Evolutionary conservation across 2,113 vertebrate genomes (phyloP).

Genomic region (Bungarus multicinctus): DNA sequence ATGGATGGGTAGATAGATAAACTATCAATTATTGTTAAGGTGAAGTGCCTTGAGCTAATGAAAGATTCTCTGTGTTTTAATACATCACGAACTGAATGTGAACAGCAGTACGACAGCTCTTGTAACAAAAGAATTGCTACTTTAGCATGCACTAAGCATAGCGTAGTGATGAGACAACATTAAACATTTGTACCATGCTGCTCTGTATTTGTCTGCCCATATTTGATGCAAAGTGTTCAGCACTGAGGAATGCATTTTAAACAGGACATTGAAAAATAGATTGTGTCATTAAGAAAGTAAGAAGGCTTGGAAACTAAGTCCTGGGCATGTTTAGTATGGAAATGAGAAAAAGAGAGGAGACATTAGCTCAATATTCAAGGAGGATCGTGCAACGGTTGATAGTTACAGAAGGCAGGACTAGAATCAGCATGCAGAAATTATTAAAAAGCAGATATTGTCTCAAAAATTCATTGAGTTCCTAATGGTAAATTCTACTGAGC

Average conservation of each 20-base stretch:
- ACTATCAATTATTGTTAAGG: background rate
- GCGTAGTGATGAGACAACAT: background rate
- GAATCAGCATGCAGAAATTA: background rate
- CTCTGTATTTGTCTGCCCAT: background rate
- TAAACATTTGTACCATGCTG: background rate
- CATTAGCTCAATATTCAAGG: background rate
- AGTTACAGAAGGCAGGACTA: background rate
- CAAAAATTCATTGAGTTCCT: background rate
- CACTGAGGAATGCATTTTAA: background rate
- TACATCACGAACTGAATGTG: background rate
- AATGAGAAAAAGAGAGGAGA: background rate
- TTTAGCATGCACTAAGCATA: background rate
- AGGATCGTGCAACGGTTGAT: background rate
- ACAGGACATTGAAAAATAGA: background rate
- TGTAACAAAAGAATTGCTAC: background rate
- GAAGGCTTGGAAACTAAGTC: background rate
- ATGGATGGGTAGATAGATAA: background rate
- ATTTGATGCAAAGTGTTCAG: background rate
- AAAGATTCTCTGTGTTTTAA: background rate
- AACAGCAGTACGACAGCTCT: background rate
- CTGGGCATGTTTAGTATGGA: background rate
- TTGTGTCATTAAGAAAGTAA: background rate
- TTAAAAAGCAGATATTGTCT: background rate
- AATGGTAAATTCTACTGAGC: background rate
- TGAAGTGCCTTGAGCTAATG: background rate